Base-by-base conservation (phyloP, 1,140 invertebrate species). In the Apis florea region DNA sequence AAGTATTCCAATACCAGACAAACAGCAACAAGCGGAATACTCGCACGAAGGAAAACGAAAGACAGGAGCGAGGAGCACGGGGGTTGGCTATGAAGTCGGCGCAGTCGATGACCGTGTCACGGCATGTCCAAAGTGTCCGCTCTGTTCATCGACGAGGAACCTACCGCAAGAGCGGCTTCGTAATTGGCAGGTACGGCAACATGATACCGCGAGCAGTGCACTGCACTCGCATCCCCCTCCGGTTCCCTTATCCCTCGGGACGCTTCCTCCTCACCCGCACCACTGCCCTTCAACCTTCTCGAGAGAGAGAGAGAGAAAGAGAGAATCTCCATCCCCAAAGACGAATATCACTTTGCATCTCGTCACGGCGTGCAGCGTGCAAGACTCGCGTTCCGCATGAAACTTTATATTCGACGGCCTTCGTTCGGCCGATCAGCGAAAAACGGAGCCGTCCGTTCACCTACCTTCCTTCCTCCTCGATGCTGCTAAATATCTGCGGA, bases 131-230 rank as follows among this genome's bases (percentile, higher is more conserved):
- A 83, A 83, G 82, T 83, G 82, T 83, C 82, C 70, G 78, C 81
- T 83, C 71, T 75, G 83, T 67, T 87, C 85, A 86, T 86, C 78
- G 73, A 40, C 51, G 78, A 72, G 21, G 58, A 83, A 83, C 61
- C 78, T 72, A 87, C 85, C 86, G 85, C 90, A 85, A 88, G 81
- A 90, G 86, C 74, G 87, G 86, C 89, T 90, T 88, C 84, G 88
- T 90, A 89, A 90, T 91, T 91, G 89, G 84, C 90, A 90, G 89
- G 86, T 90, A 89, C 85, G 81, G 88, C 89, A 90, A 90, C 87
- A 84, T 72, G 90, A 90, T 85, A 90, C 88, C 88, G 75, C 84
- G 83, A 63, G 76, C 74, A 74, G 83, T 83, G 82, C 74, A 83
- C 72, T 83, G 77, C 71, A 79, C 70, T 84, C 73, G 69, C 73